A percentile compares a stretch with the other conserved stretches of the same genome.
These are phyloP conservation scores for Haliclona indistincta DNA, from an alignment of 37 sponge, comb jelly and placozoan species.

Conservation along the genomic window DNA sequence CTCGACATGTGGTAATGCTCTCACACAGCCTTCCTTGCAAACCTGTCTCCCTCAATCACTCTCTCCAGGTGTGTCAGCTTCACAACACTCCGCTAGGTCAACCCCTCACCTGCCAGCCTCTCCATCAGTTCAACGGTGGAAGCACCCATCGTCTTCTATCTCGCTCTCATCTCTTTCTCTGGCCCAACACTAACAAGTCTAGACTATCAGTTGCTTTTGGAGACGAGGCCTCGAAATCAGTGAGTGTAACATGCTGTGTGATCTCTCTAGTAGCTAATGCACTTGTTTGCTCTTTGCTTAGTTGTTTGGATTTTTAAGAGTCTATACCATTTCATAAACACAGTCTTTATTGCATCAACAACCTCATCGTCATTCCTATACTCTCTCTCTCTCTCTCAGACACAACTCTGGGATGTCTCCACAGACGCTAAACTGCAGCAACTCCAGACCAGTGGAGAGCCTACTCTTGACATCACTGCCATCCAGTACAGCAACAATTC, in stretches of 20 bases:
- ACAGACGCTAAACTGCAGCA: conserved; percentile 43
- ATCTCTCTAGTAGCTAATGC: too few relatives aligned
- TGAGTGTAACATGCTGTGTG: too few relatives aligned
- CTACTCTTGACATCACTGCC: conserved; percentile 54
- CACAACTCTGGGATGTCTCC: conserved; percentile 48
- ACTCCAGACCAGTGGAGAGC: conserved; percentile 26
- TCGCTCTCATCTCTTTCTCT: conserved; percentile 61
- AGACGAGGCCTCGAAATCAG: conserved; percentile 66
- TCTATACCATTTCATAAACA: too few relatives aligned
- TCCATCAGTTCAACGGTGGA: conserved; percentile 81
- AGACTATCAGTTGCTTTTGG: conserved; percentile 63
- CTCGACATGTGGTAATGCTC: conserved; percentile 51
- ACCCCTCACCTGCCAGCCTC: conserved; percentile 25
- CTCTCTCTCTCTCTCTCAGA: conserved; percentile 22
- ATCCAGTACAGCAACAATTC: conserved; percentile 6
- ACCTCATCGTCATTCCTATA: neutral
- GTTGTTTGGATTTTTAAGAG: too few relatives aligned
- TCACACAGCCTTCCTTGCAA: neutral
- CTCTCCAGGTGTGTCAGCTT: conserved; percentile 53
- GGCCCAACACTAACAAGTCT: conserved; percentile 36
- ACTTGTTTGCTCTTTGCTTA: too few relatives aligned
- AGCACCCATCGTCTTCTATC: conserved; percentile 63
- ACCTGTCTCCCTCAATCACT: neutral
- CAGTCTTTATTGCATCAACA: too few relatives aligned
- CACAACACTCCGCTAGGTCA: conserved; percentile 11